Evolutionary conservation across 2,113 vertebrate genomes (phyloP), one percentile per base, ranked within the genome.

Genomic region (Chloropsis cyanopogon): DNA sequence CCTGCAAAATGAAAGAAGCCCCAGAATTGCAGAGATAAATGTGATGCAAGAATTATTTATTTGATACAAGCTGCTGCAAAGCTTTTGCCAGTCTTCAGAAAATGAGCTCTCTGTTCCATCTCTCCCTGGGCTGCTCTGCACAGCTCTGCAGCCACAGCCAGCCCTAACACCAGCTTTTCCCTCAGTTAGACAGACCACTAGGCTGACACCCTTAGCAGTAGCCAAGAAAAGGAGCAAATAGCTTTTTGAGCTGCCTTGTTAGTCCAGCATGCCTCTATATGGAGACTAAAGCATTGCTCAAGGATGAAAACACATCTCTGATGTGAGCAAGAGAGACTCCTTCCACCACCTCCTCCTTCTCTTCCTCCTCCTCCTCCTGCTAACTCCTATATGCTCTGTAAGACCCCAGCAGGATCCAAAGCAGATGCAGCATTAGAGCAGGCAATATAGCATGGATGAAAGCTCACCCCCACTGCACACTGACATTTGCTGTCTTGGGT

Each of bases 391-490:
- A 16, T 1, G 6, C 7, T 37, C 52, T 21, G 52, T 21, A 3
- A 15, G 68, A 41, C 9, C 17, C 33, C 13, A 25, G 23, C 33
- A 47, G 57, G 64, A 42, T 9, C 47, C 21, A 1, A 23, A n/a
- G 79, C 64, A 53, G 91, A 14, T 12, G 39, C 37, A 41, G 57
- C 59, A 24, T 3, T 41, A 8, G 1, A 56, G n/a, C n/a, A 20
- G 49, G 19, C 41, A 29, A 3, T 11, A 12, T 0, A 23, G 24
- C 11, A 2, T 0, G 4, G 75, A 5, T n/a, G 42, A 12, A n/a
- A 49, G 54, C 44, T 78, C 75, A 19, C 17, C 25, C 46, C 54
- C 60, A 61, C 35, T 56, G 76, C 23, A 20, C 3, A 3, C 8
- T 7, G 60, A 9, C 17, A 3, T 49, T 14, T 12, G 53, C 49